Conservation (phyloP, 1,140 invertebrate genomes). For the Gonioctena quinquepunctata region DNA sequence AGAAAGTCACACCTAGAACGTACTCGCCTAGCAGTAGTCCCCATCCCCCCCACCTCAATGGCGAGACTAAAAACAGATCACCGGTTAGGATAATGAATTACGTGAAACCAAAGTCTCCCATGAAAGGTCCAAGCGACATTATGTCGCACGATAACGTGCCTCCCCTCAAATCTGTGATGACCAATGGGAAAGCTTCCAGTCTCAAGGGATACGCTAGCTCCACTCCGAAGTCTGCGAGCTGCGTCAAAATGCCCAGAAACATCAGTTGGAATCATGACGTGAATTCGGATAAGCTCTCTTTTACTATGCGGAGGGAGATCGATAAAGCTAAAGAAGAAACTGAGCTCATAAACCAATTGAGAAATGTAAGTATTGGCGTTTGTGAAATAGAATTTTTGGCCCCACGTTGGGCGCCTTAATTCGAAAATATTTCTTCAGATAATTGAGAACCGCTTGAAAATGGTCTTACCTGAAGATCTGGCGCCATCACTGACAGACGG, state of each 20-base stretch:
- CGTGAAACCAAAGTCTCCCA: slow-evolving; percentile 73
- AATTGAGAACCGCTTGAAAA: slow-evolving; percentile 87
- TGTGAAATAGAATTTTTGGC: not conserved
- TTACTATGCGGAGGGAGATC: slow-evolving; percentile 89
- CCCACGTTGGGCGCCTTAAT: not conserved
- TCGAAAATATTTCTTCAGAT: slow-evolving; percentile 67
- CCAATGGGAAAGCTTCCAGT: slow-evolving; percentile 29
- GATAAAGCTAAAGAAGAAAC: slow-evolving; percentile 88
- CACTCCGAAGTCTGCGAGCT: slow-evolving; percentile 51
- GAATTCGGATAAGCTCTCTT: slow-evolving; percentile 77
- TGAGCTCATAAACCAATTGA: slow-evolving; percentile 80
- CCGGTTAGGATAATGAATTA: slow-evolving; percentile 57
- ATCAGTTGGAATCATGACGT: slow-evolving; percentile 74
- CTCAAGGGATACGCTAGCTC: slow-evolving; percentile 57
- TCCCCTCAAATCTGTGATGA: slow-evolving; percentile 29
- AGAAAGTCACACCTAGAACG: slow-evolving; percentile 63
- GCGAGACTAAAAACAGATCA: slow-evolving; percentile 14
- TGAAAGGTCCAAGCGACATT: slow-evolving; percentile 59
- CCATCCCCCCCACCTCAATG: slow-evolving; percentile 25
- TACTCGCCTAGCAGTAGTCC: slow-evolving; percentile 35
- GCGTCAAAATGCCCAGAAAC: slow-evolving; percentile 58
- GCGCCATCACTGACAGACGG: slow-evolving; percentile 86
- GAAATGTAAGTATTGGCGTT: slow-evolving; percentile 69
- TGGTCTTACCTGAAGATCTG: slow-evolving; percentile 84
- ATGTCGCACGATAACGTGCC: slow-evolving; percentile 60